phyloP scores from a whole-genome alignment of 2,797 vertebrate genomes.

The Acanthornis magna region DNA sequence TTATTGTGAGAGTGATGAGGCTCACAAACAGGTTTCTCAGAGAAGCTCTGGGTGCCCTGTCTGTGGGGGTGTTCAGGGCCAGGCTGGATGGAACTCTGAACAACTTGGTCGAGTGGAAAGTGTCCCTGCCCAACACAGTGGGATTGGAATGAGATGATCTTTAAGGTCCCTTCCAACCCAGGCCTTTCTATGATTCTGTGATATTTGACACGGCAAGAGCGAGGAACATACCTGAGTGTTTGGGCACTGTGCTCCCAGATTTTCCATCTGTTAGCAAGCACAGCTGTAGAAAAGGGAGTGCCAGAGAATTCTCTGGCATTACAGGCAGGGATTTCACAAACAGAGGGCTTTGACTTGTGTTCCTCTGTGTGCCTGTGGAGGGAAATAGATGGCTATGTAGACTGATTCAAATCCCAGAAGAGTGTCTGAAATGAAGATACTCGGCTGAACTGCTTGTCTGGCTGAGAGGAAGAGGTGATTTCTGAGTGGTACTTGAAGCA shows the following conservation, averaged over 20 bases:
- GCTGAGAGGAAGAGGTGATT: too few relatives aligned
- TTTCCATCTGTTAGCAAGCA: neutral
- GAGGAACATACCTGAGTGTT: neutral
- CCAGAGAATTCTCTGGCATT: neutral
- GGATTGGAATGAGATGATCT: neutral
- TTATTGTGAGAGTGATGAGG: neutral
- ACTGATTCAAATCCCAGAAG: slow-evolving; percentile 29
- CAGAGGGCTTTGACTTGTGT: neutral
- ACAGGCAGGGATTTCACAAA: neutral
- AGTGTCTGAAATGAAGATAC: slow-evolving; percentile 3
- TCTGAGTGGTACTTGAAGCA: slow-evolving; percentile 31
- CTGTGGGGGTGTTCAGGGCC: neutral
- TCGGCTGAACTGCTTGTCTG: slow-evolving; percentile 22
- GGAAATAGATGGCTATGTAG: neutral
- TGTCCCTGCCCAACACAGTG: neutral
- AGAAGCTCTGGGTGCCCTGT: too few relatives aligned
- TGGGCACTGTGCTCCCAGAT: neutral
- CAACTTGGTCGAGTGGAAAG: neutral
- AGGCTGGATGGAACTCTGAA: neutral
- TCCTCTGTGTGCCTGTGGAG: neutral
- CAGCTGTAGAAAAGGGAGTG: neutral
- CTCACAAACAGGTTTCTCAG: neutral
- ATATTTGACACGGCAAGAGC: neutral
- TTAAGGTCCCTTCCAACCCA: neutral
- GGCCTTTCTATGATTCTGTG: neutral